Evolutionary conservation across 1,140 invertebrate genomes (phyloP).

Genomic region (Trypoxylus dichotomus): DNA sequence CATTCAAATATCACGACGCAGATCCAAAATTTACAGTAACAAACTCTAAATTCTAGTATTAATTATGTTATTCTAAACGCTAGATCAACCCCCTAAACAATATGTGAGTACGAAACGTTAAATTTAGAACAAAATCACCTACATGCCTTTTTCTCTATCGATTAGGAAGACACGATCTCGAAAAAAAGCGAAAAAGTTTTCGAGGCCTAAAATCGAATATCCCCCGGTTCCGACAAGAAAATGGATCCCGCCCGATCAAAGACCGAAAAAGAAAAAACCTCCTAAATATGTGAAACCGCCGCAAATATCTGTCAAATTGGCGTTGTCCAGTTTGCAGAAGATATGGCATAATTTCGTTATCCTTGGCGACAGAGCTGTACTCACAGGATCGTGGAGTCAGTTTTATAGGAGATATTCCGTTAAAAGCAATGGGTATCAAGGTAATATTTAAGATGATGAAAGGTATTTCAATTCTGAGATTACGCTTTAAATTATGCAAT

Average conservation of each 20-base stretch:
- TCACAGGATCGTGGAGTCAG: slow-evolving; percentile 43
- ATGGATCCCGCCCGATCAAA: slow-evolving; percentile 48
- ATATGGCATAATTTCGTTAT: slow-evolving; percentile 44
- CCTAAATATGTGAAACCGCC: slow-evolving; percentile 42
- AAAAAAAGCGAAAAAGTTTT: neutral
- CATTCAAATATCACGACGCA: neutral
- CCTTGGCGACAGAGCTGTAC: slow-evolving; percentile 33
- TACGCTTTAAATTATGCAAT: too few relatives aligned
- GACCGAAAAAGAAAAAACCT: slow-evolving; percentile 37
- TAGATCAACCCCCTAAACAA: neutral
- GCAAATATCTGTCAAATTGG: slow-evolving; percentile 41
- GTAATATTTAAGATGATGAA: slow-evolving; percentile 28
- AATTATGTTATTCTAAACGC: neutral
- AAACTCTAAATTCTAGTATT: neutral
- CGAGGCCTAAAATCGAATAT: slow-evolving; percentile 41
- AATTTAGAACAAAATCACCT: neutral
- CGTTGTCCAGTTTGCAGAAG: slow-evolving; percentile 43
- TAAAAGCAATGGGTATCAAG: slow-evolving; percentile 46
- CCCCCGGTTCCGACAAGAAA: slow-evolving; percentile 46
- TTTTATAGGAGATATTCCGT: slow-evolving; percentile 42
- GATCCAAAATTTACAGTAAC: slow-evolving; percentile 8
- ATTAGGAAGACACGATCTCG: neutral
- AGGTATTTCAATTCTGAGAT: neutral
- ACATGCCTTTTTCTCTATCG: neutral
- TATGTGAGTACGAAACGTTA: neutral